phyloP scores from a whole-genome alignment of 2,888 invertebrate genomes.

The Lepidocyrtinus sp. region DNA sequence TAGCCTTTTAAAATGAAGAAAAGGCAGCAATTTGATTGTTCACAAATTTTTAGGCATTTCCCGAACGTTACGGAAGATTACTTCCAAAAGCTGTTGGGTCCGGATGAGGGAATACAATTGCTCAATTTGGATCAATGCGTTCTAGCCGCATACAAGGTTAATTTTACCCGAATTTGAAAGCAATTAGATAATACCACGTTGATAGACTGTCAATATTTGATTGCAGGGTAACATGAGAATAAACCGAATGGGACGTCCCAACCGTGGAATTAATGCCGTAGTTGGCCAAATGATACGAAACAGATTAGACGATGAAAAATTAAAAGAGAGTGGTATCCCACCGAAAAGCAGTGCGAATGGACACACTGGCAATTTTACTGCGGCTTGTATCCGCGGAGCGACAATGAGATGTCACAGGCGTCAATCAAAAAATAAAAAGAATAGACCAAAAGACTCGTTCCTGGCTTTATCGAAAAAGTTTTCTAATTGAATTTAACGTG shows the following conservation, averaged over 20 bases:
- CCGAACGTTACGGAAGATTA: slow-evolving; percentile 40
- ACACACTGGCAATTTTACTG: no score
- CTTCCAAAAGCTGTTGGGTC: slow-evolving; percentile 54
- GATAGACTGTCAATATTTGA: background rate
- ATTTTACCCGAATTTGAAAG: no score
- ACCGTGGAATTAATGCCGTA: slow-evolving; percentile 27
- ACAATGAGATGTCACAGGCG: no score
- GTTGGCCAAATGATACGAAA: slow-evolving; percentile 42
- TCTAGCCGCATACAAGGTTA: slow-evolving; percentile 40
- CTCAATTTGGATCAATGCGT: slow-evolving; percentile 52
- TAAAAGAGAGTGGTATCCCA: slow-evolving; percentile 31
- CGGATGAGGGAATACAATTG: slow-evolving; percentile 50
- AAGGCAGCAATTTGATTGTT: background rate
- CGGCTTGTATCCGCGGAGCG: no score
- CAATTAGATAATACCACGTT: background rate
- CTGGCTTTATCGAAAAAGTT: no score
- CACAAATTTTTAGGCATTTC: slow-evolving; percentile 45
- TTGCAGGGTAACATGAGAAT: slow-evolving; percentile 32
- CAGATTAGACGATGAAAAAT: slow-evolving; percentile 8
- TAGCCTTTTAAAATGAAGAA: background rate
- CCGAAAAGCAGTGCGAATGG: no score
- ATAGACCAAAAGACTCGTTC: no score
- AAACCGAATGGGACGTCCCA: slow-evolving; percentile 30
- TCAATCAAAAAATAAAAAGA: no score
- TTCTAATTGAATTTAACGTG: no score